Evolutionary conservation across 2,797 vertebrate species (phyloP).

Genomic region (Echiichthys vipera): DNA sequence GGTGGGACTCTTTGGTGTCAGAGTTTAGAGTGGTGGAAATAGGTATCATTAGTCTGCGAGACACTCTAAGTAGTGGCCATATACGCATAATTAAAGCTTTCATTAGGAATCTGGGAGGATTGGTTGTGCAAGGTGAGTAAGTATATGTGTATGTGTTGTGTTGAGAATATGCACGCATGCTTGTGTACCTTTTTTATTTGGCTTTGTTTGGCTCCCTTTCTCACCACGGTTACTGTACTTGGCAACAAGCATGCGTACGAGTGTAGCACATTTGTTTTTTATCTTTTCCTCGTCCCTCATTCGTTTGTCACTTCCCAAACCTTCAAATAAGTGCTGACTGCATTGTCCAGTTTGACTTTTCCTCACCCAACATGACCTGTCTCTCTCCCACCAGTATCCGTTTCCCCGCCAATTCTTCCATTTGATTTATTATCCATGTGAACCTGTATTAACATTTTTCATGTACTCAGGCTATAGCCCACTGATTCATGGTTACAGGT

Average conservation of each 20-base stretch:
- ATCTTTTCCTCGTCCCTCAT: conserved; percentile 11
- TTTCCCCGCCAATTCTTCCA: not conserved
- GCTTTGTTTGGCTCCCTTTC: conserved; percentile 28
- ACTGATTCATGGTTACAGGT: not conserved
- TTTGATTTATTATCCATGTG: not conserved
- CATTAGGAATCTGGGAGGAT: conserved; percentile 69
- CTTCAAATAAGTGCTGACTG: not conserved
- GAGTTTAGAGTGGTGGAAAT: conserved; percentile 75
- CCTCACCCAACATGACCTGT: not conserved
- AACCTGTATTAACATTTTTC: conserved; percentile 20
- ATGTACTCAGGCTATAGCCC: not conserved
- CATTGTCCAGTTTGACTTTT: not conserved
- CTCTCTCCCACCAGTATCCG: not conserved
- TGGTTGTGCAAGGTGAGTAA: conserved; percentile 41
- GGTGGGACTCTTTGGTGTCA: conserved; percentile 79
- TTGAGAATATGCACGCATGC: not conserved
- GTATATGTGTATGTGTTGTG: conserved; percentile 19
- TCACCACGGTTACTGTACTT: conserved; percentile 61
- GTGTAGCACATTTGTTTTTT: conserved; percentile 11
- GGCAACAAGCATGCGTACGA: conserved; percentile 41
- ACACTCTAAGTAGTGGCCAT: conserved; percentile 77
- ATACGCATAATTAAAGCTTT: conserved; percentile 80
- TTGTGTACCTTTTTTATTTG: conserved; percentile 11
- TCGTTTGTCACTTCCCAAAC: not conserved
- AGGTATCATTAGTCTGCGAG: conserved; percentile 81